Evolutionary conservation across 2,113 vertebrate species (phyloP).

Genomic region (Lagenorhynchus albirostris): DNA sequence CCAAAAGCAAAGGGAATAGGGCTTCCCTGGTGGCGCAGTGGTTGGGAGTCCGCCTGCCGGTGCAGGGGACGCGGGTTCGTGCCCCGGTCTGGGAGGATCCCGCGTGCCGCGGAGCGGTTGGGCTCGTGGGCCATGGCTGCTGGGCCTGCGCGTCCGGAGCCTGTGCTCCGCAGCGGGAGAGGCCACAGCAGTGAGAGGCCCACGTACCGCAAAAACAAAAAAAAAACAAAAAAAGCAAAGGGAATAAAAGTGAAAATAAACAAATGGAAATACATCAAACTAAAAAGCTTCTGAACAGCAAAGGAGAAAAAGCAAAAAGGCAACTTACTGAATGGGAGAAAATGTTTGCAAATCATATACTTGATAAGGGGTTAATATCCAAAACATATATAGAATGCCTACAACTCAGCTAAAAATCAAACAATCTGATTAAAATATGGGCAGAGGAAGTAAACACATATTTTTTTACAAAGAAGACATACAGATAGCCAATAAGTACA

Average conservation of each 20-base stretch:
- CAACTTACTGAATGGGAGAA: not conserved
- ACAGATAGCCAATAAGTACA: not conserved
- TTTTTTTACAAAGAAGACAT: not conserved
- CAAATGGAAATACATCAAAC: not conserved
- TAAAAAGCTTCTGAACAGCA: not conserved
- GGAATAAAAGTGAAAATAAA: not conserved
- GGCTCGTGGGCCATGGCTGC: too few relatives aligned
- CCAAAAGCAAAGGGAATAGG: not conserved
- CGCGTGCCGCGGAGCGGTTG: too few relatives aligned
- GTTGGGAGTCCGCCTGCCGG: too few relatives aligned
- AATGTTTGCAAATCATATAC: not conserved
- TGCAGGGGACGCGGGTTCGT: too few relatives aligned
- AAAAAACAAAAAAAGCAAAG: not conserved
- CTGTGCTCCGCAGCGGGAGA: too few relatives aligned
- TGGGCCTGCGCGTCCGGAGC: too few relatives aligned
- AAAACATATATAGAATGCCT: not conserved
- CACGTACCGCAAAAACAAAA: too few relatives aligned
- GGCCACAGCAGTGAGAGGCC: too few relatives aligned
- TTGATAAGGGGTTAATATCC: not conserved
- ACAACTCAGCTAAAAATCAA: not conserved
- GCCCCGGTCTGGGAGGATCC: too few relatives aligned
- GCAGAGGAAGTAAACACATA: not conserved
- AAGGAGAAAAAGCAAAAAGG: not conserved
- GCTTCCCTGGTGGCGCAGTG: too few relatives aligned
- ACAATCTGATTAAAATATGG: not conserved